Base-by-base conservation (phyloP, 2,888 invertebrate species). In the Asteroscopus sphinx region DNA sequence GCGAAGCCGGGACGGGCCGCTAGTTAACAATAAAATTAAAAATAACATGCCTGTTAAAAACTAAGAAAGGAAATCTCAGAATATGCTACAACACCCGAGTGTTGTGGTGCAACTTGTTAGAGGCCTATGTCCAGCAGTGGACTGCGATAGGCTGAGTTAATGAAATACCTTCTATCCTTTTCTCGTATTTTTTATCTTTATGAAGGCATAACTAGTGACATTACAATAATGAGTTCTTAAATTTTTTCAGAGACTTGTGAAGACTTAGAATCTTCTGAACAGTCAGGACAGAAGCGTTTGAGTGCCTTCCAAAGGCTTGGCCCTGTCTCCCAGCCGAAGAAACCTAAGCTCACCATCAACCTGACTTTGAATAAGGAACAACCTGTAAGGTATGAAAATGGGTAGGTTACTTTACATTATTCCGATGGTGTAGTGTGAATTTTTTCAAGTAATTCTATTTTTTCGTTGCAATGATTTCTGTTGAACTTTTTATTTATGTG, bases 291-390 rank as follows among this genome's bases (percentile, higher is more conserved):
- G 28, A 92, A 88, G 45, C 83, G 92, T 3, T 70, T 85, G 2
- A 93, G 93, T 42, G 93, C 92, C 0, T 93, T 92, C 68, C 76
- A 88, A 3, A 79, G 93, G 6, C 75, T 93, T 0, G 93, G 93
- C 0, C 93, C 93, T 0, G 26, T 88, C 3, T 68, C 87, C 0
- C 80, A 88, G 57, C 77, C 89, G 0, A 92, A 91, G 74, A 91
- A 89, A 76, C 88, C 91, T 0, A 93, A 92, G 37, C 68, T 93
- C 1, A 93, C 91, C 0, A 93, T 93, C 44, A 93, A 90, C 39
- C 64, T 93, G 8, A 71, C 80, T 4, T 75, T 86, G 33, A 83
- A 87, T 7, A 87, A 88, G 32, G 90, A 91, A 8, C 80, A 86
- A 41, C 65, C 85, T 58, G 83, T 89, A 28, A 88, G 93, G 93